A percentile compares a stretch with the other conserved stretches of the same genome.
Evolutionary conservation across 2,888 invertebrate species (phyloP).

Genomic region (Falcaria lacertinaria): DNA sequence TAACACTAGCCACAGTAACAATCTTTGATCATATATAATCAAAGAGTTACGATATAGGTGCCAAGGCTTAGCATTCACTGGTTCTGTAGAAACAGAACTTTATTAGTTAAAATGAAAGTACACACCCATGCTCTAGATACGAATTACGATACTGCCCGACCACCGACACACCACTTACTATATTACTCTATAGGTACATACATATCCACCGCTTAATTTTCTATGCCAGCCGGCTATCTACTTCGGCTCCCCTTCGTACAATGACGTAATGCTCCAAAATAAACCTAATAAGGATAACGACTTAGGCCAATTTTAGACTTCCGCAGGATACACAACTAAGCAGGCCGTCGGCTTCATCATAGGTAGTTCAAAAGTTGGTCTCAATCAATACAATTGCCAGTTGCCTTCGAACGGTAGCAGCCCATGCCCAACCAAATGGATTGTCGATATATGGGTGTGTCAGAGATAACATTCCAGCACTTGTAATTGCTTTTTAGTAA

Average conservation of each 20-base stretch:
- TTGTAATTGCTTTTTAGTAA: no score
- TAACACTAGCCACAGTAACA: no score
- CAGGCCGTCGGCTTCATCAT: not conserved
- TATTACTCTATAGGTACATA: slow-evolving; percentile 10
- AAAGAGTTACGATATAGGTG: no score
- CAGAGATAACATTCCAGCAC: slow-evolving; percentile 35
- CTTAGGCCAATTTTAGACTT: slow-evolving; percentile 36
- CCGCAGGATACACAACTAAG: slow-evolving; percentile 22
- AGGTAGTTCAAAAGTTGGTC: slow-evolving; percentile 9
- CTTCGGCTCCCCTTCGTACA: slow-evolving; percentile 33
- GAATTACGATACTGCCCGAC: slow-evolving; percentile 32
- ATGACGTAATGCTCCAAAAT: slow-evolving; percentile 79
- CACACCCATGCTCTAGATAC: slow-evolving; percentile 30
- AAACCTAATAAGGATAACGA: slow-evolving; percentile 69
- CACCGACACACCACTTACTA: slow-evolving; percentile 29
- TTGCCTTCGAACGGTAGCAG: slow-evolving; percentile 22
- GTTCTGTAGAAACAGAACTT: no score
- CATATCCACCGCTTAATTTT: slow-evolving; percentile 32
- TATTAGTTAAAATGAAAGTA: slow-evolving; percentile 10
- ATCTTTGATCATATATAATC: no score
- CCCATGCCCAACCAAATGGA: no score
- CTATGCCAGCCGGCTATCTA: slow-evolving; percentile 26
- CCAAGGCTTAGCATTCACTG: no score
- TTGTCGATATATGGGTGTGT: slow-evolving; percentile 68
- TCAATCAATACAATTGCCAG: slow-evolving; percentile 14